Evolutionary conservation across 2,888 invertebrate species (phyloP).

Genomic region (Syritta pipiens): DNA sequence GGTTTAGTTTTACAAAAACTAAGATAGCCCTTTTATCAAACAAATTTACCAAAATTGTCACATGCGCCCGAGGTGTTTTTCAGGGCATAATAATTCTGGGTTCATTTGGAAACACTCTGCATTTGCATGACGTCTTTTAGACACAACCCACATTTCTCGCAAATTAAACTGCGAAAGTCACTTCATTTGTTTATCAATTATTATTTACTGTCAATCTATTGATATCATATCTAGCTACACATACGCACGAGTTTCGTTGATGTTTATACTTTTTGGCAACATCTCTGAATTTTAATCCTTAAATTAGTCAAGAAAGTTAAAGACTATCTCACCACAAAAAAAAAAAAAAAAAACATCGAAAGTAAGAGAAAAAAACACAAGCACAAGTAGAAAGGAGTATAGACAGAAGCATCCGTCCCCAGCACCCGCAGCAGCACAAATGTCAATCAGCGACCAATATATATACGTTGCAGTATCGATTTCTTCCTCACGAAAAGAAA

Average conservation of each 20-base stretch:
- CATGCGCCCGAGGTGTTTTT: too few relatives aligned
- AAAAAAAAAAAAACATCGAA: neutral
- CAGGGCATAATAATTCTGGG: too few relatives aligned
- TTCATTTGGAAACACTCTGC: too few relatives aligned
- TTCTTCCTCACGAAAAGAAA: slow-evolving; percentile 56
- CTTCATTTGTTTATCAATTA: slow-evolving; percentile 48
- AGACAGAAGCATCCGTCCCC: slow-evolving; percentile 39
- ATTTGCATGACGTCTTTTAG: too few relatives aligned
- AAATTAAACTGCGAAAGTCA: neutral
- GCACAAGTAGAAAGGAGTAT: slow-evolving; percentile 41
- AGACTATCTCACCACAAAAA: neutral
- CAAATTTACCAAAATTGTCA: too few relatives aligned
- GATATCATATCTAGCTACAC: neutral
- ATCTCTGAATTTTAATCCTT: neutral
- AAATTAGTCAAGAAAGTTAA: slow-evolving; percentile 3
- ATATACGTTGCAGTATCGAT: slow-evolving; percentile 68
- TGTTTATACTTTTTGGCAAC: neutral
- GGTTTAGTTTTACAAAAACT: too few relatives aligned
- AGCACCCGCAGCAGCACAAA: slow-evolving; percentile 39
- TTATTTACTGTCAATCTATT: slow-evolving; percentile 27
- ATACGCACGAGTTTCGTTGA: slow-evolving; percentile 14
- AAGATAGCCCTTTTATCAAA: too few relatives aligned
- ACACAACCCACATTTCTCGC: too few relatives aligned
- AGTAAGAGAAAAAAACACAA: slow-evolving; percentile 7
- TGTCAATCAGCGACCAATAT: slow-evolving; percentile 59